Evolutionary conservation across 2,888 invertebrate species (phyloP).

Genomic region (Acrobasis consociella): DNA sequence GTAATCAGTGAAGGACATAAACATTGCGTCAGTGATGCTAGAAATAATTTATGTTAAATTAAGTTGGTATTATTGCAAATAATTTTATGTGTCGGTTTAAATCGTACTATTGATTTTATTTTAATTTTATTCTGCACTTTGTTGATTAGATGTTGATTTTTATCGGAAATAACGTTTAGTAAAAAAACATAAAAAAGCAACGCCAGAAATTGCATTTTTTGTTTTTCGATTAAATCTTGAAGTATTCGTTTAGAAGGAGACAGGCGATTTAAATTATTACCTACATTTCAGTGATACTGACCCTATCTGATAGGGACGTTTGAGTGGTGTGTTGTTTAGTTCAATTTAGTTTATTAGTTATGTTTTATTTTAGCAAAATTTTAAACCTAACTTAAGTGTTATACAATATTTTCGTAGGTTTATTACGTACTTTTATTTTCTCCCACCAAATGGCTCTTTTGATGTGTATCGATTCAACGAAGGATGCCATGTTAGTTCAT

Average conservation of each 20-base stretch:
- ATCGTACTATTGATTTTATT: constrained; percentile 80
- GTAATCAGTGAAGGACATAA: constrained; percentile 56
- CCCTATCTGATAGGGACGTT: constrained; percentile 74
- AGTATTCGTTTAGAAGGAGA: constrained; percentile 65
- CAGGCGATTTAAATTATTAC: constrained; percentile 67
- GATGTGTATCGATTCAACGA: constrained; percentile 47
- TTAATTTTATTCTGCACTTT: constrained; percentile 81
- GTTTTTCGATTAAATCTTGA: constrained; percentile 58
- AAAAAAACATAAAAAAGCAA: constrained; percentile 43
- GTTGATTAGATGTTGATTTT: constrained; percentile 79
- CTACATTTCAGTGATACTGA: constrained; percentile 77
- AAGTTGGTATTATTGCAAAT: constrained; percentile 81
- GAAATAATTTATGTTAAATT: constrained; percentile 79
- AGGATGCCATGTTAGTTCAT: constrained; percentile 72
- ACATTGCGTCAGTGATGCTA: constrained; percentile 58
- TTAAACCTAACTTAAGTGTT: constrained; percentile 81
- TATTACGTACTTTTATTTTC: constrained; percentile 75
- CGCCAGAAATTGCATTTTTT: constrained; percentile 80
- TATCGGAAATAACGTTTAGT: constrained; percentile 67
- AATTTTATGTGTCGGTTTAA: constrained; percentile 80
- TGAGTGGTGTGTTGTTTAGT: constrained; percentile 80
- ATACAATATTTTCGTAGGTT: constrained; percentile 79
- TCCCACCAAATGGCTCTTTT: constrained; percentile 79
- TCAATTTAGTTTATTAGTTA: constrained; percentile 83
- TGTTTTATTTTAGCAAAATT: constrained; percentile 83